These are phyloP conservation scores for Epinotia demarniana DNA, from an alignment of 2,888 invertebrate genomes.

Conservation along the genomic window DNA sequence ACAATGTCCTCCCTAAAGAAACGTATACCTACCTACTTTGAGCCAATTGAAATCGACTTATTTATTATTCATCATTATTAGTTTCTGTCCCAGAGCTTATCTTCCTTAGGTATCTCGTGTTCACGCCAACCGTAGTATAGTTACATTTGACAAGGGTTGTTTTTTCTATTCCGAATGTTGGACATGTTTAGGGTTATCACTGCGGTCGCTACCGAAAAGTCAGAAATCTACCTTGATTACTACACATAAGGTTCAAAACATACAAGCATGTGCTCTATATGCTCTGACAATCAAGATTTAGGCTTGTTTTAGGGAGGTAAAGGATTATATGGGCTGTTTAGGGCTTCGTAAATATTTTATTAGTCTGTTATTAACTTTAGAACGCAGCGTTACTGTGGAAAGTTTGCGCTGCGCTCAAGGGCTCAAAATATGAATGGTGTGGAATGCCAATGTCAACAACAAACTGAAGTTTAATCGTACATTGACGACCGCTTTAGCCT, in stretches of 20 bases:
- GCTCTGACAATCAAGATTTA: neutral
- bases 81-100: neutral
- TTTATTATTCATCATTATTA: neutral
- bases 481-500: no score
- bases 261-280: neutral
- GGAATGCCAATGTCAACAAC: no score
- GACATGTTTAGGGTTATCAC: conserved; percentile 34
- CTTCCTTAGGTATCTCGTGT: neutral
- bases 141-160: conserved; percentile 20
- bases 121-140: conserved; percentile 4
- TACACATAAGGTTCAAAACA: neutral
- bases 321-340: conserved; percentile 1
- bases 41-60: no score
- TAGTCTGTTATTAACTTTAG: neutral
- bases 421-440: no score
- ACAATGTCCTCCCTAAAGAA: no score
- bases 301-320: conserved; percentile 3
- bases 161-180: conserved; percentile 26
- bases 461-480: no score
- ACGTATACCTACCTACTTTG: no score
- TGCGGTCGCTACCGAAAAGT: neutral
- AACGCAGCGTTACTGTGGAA: neutral
- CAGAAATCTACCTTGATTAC: neutral
- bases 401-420: neutral
- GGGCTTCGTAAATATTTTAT: conserved; percentile 1